Percentiles rank a stretch among this genome's conserved stretches.
phyloP scores from a whole-genome alignment of 2,888 invertebrate species.

The Cactoblastis cactorum region DNA sequence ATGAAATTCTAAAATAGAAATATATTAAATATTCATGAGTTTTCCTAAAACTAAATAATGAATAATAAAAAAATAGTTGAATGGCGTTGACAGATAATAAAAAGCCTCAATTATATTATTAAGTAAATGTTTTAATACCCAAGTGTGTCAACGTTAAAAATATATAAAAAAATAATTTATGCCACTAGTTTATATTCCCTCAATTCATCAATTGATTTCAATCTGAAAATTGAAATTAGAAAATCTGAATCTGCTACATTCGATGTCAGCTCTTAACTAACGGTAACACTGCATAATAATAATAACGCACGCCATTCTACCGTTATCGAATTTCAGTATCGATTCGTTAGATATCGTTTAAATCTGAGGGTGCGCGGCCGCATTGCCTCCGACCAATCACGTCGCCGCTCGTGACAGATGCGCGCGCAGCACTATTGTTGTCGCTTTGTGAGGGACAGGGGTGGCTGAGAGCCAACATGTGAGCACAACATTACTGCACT shows the following conservation, averaged over 20 bases:
- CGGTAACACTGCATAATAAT: conserved; percentile 1
- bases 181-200: too few species aligned
- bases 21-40: too few species aligned
- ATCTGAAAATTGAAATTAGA: neutral
- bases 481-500: conserved; percentile 48
- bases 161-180: too few species aligned
- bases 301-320: conserved; percentile 30
- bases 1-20: too few species aligned
- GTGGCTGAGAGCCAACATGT: conserved; percentile 61
- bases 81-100: too few species aligned
- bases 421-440: conserved; percentile 60
- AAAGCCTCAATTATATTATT: too few species aligned
- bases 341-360: conserved; percentile 62
- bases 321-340: conserved; percentile 63
- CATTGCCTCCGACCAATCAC: conserved; percentile 45
- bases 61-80: too few species aligned
- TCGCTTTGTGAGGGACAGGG: conserved; percentile 58
- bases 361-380: conserved; percentile 66
- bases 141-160: too few species aligned
- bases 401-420: conserved; percentile 55
- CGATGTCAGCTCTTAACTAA: neutral
- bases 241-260: neutral
- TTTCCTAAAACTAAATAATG: too few species aligned
- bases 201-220: neutral
- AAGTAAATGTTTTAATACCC: too few species aligned